Base-by-base conservation (phyloP, 2,113 vertebrate genomes). In the Eira barbara region DNA sequence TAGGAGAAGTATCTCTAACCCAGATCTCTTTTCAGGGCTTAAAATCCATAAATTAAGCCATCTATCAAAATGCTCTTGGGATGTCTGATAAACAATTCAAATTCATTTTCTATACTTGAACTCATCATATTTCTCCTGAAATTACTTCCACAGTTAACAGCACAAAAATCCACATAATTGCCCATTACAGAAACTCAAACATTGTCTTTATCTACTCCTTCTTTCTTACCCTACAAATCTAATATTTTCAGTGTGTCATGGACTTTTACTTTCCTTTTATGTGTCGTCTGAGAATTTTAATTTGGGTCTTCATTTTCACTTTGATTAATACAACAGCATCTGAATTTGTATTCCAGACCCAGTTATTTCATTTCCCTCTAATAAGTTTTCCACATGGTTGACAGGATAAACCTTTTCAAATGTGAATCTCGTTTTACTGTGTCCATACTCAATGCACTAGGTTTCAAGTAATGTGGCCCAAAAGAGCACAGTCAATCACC, bases 341-440 rank as follows among this genome's bases (percentile, higher is more conserved):
- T 2, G 47, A 9, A 83, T 94, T 94, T 95, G 67, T 79, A 59
- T 94, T 93, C 6, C 36, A 71, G 1, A 82, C 17, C 4, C 0
- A 52, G 20, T 52, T 82, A 61, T 92, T 95, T 86, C 10, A 95
- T 45, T 65, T 73, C 25, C 6, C 1, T 63, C 11, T 91, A 67
- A 73, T 91, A 9, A 52, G 21, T 69, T 96, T 95, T 94, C 45
- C n/a, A 92, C 76, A 14, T 94, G 63, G 63, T 92, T 71, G 45
- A 65, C 13, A 69, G 23, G 78, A 14, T 67, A 95, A 71, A 95
- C 11, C 20, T 92, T 91, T 67, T 45, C 52, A 88, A 87, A 83
- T 52, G 2, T 63, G 31, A 69, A 81, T 93, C 36, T 89, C 7
- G 0, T 76, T 91, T 81, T 67, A 36, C 45, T 78, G 27, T 79